A percentile compares a stretch with the other conserved stretches of the same genome.
Evolutionary conservation across 2,797 vertebrate species (phyloP).

Genomic region (Onychomys arenicola): DNA sequence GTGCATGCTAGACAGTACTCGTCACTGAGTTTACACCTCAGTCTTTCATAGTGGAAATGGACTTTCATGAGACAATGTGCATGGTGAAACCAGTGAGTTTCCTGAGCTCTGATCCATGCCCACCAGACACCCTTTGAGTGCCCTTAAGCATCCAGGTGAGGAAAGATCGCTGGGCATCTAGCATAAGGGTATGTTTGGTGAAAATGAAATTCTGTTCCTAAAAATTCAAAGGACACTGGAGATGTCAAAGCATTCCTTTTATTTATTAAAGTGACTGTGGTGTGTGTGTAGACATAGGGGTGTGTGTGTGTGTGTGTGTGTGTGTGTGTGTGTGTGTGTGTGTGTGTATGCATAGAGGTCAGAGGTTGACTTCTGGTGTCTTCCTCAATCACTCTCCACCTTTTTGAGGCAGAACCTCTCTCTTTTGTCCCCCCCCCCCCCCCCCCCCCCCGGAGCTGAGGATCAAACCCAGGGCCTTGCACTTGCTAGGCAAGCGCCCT

Average conservation of each 20-base stretch:
- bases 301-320: background rate
- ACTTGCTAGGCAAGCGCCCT: no score
- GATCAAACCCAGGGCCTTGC: no score
- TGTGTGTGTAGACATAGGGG: background rate
- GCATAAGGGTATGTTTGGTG: background rate
- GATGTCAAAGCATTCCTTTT: slow-evolving; percentile 24
- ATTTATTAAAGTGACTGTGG: background rate
- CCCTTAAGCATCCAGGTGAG: background rate
- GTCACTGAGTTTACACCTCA: background rate
- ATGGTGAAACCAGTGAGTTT: background rate
- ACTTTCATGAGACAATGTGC: background rate
- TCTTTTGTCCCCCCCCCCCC: no score
- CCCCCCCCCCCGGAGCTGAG: no score
- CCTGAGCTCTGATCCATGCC: slow-evolving; percentile 15
- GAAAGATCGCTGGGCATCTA: background rate
- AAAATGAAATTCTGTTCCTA: slow-evolving; percentile 47
- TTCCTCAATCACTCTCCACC: background rate
- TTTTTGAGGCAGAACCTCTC: no score
- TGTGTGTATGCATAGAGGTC: background rate
- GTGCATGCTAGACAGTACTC: background rate
- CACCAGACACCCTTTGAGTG: background rate
- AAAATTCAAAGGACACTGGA: slow-evolving; percentile 9
- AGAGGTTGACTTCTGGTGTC: background rate
- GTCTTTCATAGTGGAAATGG: background rate
- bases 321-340: background rate